These are phyloP conservation scores for Hemibagrus guttatus DNA, from an alignment of 2,797 vertebrate genomes.

Conservation along the genomic window DNA sequence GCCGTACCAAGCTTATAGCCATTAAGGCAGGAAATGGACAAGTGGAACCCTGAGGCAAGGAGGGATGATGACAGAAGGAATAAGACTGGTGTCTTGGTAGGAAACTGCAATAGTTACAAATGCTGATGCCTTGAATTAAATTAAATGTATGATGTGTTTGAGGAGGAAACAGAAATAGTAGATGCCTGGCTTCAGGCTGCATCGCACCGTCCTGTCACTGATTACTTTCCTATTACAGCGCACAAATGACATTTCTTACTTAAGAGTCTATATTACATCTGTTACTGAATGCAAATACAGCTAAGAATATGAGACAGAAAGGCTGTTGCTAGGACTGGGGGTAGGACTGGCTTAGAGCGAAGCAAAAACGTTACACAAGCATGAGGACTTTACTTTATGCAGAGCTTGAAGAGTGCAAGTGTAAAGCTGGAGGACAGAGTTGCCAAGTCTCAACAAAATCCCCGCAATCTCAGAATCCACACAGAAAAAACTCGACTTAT, in stretches of 20 bases:
- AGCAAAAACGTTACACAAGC: background rate
- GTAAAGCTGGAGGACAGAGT: background rate
- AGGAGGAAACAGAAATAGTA: background rate
- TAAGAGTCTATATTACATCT: background rate
- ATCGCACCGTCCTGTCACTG: too few species aligned
- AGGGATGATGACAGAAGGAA: background rate
- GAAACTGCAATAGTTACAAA: background rate
- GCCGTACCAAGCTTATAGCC: background rate
- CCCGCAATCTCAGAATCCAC: background rate
- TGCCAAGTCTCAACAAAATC: background rate
- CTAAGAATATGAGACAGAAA: background rate
- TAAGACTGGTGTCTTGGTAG: background rate
- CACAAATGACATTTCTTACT: background rate
- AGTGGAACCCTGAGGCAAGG: background rate
- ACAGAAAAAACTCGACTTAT: background rate
- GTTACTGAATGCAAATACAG: background rate
- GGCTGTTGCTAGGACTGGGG: background rate
- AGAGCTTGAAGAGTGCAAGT: background rate
- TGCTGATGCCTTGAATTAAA: background rate
- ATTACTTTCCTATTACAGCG: background rate
- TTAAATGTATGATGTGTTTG: background rate
- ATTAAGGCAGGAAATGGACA: constrained; percentile 7
- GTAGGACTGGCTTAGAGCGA: background rate
- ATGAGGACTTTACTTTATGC: background rate
- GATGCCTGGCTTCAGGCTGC: background rate